A percentile compares a stretch with the other conserved stretches of the same genome.
These are phyloP conservation scores for Calliopum simillimum DNA, from an alignment of 2,888 invertebrate genomes.

Conservation along the genomic window DNA sequence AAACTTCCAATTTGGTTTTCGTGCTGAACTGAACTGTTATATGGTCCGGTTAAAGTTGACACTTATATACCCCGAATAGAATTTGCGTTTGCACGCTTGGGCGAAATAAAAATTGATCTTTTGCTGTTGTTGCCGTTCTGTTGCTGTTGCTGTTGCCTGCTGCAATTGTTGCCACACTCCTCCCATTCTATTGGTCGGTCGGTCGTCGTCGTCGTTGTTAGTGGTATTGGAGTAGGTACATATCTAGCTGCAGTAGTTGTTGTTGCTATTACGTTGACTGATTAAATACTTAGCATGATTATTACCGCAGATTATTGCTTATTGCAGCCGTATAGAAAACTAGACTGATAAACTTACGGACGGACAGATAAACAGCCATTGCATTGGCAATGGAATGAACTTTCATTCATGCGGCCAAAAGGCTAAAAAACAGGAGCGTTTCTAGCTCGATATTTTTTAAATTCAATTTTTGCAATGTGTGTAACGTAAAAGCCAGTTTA, in stretches of 20 bases:
- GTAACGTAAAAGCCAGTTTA: no score
- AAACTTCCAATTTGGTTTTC: conserved; percentile 68
- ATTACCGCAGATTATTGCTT: conserved; percentile 60
- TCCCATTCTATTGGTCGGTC: conserved; percentile 36
- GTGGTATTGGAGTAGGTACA: conserved; percentile 35
- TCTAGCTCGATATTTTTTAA: background rate
- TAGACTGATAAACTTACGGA: conserved; percentile 30
- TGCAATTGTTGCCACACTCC: background rate
- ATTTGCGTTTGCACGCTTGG: conserved; percentile 43
- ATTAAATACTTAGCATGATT: conserved; percentile 62
- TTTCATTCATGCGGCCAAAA: conserved; percentile 40
- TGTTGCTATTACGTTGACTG: conserved; percentile 50
- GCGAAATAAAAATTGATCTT: conserved; percentile 27
- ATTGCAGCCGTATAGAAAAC: conserved; percentile 39
- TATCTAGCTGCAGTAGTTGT: conserved; percentile 16
- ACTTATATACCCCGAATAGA: conserved; percentile 63
- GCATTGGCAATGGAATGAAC: conserved; percentile 59
- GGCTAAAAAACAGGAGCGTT: conserved; percentile 35
- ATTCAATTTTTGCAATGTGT: no score
- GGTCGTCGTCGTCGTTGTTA: conserved; percentile 28
- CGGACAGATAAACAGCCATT: conserved; percentile 30
- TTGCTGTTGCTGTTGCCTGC: conserved; percentile 39
- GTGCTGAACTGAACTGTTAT: conserved; percentile 64
- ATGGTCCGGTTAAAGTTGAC: conserved; percentile 52
- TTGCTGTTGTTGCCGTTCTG: conserved; percentile 23